Base-by-base conservation (phyloP, 2,888 invertebrate species). In the Apotomis capreana region DNA sequence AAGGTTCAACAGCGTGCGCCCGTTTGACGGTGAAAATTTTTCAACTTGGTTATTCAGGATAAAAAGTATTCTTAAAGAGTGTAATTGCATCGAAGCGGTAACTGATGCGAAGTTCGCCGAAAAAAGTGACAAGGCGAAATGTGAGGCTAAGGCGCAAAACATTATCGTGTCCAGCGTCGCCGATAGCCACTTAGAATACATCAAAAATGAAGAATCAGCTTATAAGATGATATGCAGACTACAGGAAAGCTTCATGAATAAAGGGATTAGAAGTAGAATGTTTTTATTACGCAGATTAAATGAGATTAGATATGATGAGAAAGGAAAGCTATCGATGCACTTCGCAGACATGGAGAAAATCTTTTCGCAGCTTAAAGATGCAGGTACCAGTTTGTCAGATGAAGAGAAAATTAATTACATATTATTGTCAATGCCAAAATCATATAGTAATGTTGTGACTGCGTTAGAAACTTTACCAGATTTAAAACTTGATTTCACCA, bases 341-440 rank as follows among this genome's bases (percentile, higher is more conserved):
- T 37, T 58, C 3, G 10, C n/a, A n/a, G 37, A 36, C 2, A 37
- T 58, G 37, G 36, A 36, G 6, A 36, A 58, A 3, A 37, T 58
- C 3, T 58, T 37, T 12, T 10, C 37, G 3, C 58, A 58, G n/a
- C n/a, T 58, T 0, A 37, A 58, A 3, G 58, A 58, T 26, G 58
- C 58, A 10, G 37, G 37, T 3, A 37, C 9, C 2, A 4, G 4
- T 4, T 6, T 51, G 12, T 26, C 49, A 15, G 49, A 62, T 1
- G 61, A 68, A 40, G 68, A 68, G 9, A 60, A 68, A 61, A 40
- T 68, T 0, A 60, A 68, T 49, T 60, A 61, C 13, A 3, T 68
- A 0, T 37, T 68, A 10, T 9, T 68, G n/a, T 60, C 60, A 10
- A 68, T 68, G 68, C 68, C 68, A 4, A n/a, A 52, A 12, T 61